Base-by-base conservation (phyloP, 2,888 invertebrate species). In the Hemicrepidius hirtus region DNA sequence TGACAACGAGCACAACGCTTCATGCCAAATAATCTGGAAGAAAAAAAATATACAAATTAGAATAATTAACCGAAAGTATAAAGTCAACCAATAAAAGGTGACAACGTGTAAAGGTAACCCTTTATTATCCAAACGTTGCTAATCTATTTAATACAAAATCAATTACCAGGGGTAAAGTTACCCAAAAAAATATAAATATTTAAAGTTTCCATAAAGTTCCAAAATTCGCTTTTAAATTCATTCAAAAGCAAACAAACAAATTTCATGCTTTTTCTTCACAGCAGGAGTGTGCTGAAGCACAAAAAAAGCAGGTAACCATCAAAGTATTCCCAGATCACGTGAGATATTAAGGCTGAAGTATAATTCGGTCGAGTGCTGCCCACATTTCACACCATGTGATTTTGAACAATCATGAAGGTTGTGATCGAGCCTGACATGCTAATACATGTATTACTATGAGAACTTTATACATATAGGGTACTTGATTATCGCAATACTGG, bases 1-100 rank as follows among this genome's bases (percentile, higher is more conserved):
- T 95, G 94, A 87, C 98, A 98, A 75, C 97, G 92, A 67, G 95
- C 93, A 87, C 97, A 97, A 67, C 96, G 89, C 87, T 94, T 94
- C 86, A 94, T 92, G 50, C 95, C 95, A 87, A 97, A 98, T 87
- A 97, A 90, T 88, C 98, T 98, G 91, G 4, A 90, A 60, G 28
- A n/a, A 4, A 90, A 60, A 44, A n/a, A 28, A 28, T 12, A 41
- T 1, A 21, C 20, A n/a, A n/a, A 16, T 41, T 41, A 41, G 16
- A n/a, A 41, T 41, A 41, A 16, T 41, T n/a, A n/a, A n/a, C n/a
- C n/a, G n/a, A n/a, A n/a, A n/a, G n/a, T n/a, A n/a, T n/a, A n/a
- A n/a, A n/a, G n/a, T n/a, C n/a, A n/a, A n/a, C n/a, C n/a, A n/a
- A n/a, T n/a, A n/a, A n/a, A n/a, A n/a, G n/a, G n/a, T n/a, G n/a